Percentiles rank a stretch among this genome's conserved stretches.
Evolutionary conservation across 2,888 invertebrate species (phyloP).

Genomic region (Agonopterix heracliana): DNA sequence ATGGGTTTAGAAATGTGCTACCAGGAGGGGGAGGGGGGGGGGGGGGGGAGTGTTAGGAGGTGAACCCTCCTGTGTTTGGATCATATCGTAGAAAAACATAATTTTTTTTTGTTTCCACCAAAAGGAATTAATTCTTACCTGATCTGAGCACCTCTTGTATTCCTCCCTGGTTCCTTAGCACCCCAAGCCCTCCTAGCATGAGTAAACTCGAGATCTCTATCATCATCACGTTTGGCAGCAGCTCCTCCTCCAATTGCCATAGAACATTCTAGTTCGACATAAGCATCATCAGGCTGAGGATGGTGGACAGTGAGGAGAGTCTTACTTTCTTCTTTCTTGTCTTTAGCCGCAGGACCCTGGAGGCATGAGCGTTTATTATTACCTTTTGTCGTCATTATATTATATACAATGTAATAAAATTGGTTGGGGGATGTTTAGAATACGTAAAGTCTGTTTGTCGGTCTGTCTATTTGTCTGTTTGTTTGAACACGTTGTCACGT

Average conservation of each 20-base stretch:
- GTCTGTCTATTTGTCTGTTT: too few species aligned
- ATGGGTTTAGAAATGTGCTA: too few species aligned
- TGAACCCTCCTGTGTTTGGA: too few species aligned
- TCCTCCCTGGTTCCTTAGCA: conserved; percentile 40
- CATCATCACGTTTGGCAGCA: conserved; percentile 40
- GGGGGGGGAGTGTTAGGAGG: too few species aligned
- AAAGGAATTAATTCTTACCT: conserved; percentile 27
- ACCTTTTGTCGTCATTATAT: too few species aligned
- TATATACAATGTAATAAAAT: too few species aligned
- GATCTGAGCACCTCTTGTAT: conserved; percentile 42
- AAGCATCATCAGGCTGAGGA: conserved; percentile 50
- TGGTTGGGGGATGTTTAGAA: too few species aligned
- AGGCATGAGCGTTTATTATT: not conserved
- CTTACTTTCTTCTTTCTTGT: conserved; percentile 20
- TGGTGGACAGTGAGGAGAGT: conserved; percentile 9
- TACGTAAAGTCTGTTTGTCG: too few species aligned
- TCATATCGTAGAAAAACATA: too few species aligned
- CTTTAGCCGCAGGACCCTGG: conserved; percentile 34
- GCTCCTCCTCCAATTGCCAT: conserved; percentile 37
- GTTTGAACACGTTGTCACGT: too few species aligned
- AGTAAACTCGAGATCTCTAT: conserved; percentile 40
- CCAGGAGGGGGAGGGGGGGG: too few species aligned
- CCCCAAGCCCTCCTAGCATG: conserved; percentile 43
- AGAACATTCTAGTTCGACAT: conserved; percentile 49
- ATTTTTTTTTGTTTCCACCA: too few species aligned